A percentile compares a stretch with the other conserved stretches of the same genome.
Conservation (phyloP, 2,113 vertebrate genomes). For the Stegastes partitus region DNA sequence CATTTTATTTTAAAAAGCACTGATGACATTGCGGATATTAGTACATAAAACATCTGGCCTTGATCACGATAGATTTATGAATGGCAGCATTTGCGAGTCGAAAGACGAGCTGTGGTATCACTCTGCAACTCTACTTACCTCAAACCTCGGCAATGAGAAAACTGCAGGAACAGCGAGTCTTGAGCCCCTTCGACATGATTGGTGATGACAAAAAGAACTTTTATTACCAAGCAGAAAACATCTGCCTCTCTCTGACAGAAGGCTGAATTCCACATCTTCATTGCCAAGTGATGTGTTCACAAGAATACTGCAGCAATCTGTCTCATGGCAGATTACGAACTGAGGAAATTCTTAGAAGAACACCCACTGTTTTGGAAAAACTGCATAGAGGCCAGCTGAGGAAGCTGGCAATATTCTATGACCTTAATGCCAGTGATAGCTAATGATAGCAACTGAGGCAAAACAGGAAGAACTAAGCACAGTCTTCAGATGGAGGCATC, state of each 20-base stretch:
- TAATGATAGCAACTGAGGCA: neutral
- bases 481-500: neutral
- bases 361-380: constrained; percentile 5
- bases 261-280: neutral
- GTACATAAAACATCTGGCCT: neutral
- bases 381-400: neutral
- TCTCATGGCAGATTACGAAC: neutral
- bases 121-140: no score
- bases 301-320: neutral
- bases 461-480: constrained; percentile 8
- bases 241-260: no score
- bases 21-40: neutral
- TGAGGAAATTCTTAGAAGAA: constrained; percentile 26
- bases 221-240: no score
- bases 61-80: neutral
- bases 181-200: no score
- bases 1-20: no score
- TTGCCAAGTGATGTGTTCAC: neutral
- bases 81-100: no score
- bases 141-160: no score
- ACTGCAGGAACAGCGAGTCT: no score
- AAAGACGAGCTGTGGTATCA: no score
- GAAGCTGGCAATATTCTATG: constrained; percentile 7
- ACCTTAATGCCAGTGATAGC: neutral
- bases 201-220: no score